phyloP scores from a whole-genome alignment of 2,113 vertebrate genomes.

The Macrotis lagotis region DNA sequence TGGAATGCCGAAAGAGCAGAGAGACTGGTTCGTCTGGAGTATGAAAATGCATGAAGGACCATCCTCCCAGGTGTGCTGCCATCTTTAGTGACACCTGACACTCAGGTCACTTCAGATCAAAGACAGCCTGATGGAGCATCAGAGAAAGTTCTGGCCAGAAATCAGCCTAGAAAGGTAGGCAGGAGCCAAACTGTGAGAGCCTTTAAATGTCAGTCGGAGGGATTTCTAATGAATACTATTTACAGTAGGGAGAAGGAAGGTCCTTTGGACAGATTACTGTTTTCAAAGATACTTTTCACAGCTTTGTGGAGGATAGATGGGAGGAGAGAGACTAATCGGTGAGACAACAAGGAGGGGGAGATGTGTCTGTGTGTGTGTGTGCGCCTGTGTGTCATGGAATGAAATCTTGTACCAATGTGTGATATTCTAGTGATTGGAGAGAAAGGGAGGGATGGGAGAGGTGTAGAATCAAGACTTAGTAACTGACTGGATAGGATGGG shows the following conservation, averaged over 20 bases:
- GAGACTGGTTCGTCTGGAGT: neutral
- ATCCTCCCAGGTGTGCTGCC: neutral
- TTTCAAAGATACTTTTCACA: too few relatives aligned
- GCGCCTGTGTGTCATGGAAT: too few relatives aligned
- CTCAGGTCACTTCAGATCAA: neutral
- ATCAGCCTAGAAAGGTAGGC: neutral
- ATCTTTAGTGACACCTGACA: neutral
- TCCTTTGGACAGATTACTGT: neutral
- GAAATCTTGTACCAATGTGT: neutral
- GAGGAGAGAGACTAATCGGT: neutral
- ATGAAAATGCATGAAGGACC: neutral
- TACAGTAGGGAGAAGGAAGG: neutral
- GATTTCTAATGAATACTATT: neutral
- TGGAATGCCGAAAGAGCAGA: neutral
- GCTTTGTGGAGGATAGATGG: neutral
- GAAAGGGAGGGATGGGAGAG: neutral
- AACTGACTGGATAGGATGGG: neutral
- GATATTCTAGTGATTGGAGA: neutral
- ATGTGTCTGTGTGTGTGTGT: too few relatives aligned
- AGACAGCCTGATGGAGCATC: neutral
- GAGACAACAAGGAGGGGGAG: neutral
- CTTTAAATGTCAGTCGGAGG: too few relatives aligned
- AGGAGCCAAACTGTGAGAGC: neutral
- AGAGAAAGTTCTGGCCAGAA: neutral
- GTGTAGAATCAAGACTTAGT: neutral